These are phyloP conservation scores for Mesorhabditis sp. DNA, from an alignment of 2,888 invertebrate genomes.

Conservation along the genomic window DNA sequence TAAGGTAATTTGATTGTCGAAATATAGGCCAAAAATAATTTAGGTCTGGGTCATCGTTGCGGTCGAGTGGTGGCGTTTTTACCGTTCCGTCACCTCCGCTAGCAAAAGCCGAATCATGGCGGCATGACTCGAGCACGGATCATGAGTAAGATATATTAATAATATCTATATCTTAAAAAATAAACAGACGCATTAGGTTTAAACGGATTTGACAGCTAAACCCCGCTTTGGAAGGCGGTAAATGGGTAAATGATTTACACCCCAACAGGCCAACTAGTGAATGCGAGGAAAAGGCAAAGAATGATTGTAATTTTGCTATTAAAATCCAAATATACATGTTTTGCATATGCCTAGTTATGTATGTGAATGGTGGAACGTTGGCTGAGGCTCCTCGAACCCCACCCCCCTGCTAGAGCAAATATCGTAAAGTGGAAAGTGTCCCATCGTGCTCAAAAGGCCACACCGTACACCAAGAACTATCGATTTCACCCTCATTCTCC, in stretches of 20 bases:
- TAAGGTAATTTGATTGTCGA: slow-evolving; percentile 11
- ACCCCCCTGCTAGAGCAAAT: neutral
- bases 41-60: neutral
- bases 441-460: too few relatives aligned
- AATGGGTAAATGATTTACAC: neutral
- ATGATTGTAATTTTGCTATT: too few relatives aligned
- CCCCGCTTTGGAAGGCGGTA: neutral
- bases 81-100: slow-evolving; percentile 21
- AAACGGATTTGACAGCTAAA: neutral
- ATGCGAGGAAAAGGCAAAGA: too few relatives aligned
- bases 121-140: slow-evolving; percentile 24
- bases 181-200: slow-evolving; percentile 7
- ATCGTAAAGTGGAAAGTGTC: slow-evolving; percentile 1
- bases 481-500: neutral
- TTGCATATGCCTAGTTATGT: too few relatives aligned
- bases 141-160: slow-evolving; percentile 19
- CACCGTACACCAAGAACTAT: neutral
- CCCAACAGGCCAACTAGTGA: too few relatives aligned
- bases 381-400: too few relatives aligned
- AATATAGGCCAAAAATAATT: neutral
- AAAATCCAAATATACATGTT: too few relatives aligned
- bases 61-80: slow-evolving; percentile 19
- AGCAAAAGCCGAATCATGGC: slow-evolving; percentile 18
- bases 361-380: too few relatives aligned
- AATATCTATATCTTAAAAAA: slow-evolving; percentile 4